Evolutionary conservation across 2,888 invertebrate species (phyloP), one percentile per base, ranked within the genome.

Genomic region (Nomada ruficornis): DNA sequence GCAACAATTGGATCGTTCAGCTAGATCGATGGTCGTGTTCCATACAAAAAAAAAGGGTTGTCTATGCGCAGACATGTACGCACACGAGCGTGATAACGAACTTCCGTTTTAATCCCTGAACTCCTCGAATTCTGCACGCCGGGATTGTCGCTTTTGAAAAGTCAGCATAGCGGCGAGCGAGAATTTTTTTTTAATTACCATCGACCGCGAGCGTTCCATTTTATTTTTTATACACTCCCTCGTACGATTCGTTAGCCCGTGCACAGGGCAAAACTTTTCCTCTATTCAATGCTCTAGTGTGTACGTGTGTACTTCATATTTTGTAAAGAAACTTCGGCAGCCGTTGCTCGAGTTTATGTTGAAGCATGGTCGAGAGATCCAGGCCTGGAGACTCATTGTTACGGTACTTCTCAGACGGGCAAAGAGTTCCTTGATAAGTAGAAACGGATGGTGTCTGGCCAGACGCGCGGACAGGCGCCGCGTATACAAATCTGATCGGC

Each of bases 101-200:
- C 82, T 81, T 81, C 60, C 82, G 50, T 70, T 82, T 69, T 81
- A 65, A 81, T 65, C 62, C 65, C 36, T 65, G 55, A 71, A 62
- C 60, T 80, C 54, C 74, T 65, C 69, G 74, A 36, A 81, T 81
- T 70, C 67, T 55, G 26, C 60, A 36, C 65, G 59, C 36, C 47
- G 65, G 63, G 67, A 72, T 63, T 60, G 72, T 68, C 63, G 80
- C 72, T 80, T 79, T 71, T 80, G 67, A 75, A 75, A 82, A 74
- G 82, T 82, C 82, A 82, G 70, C 65, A 42, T 18, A 69, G 54
- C 68, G 54, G 54, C 59, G 50, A 60, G 60, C 42, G 67, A 26
- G 71, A 42, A 64, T 78, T 57, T 52, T 57, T 62, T 64, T 54
- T 47, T 80, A 80, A 80, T 80, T 72, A 67, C 78, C 42, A 57